Conservation (phyloP, 2,113 vertebrate genomes). For the Centropristis striata region DNA sequence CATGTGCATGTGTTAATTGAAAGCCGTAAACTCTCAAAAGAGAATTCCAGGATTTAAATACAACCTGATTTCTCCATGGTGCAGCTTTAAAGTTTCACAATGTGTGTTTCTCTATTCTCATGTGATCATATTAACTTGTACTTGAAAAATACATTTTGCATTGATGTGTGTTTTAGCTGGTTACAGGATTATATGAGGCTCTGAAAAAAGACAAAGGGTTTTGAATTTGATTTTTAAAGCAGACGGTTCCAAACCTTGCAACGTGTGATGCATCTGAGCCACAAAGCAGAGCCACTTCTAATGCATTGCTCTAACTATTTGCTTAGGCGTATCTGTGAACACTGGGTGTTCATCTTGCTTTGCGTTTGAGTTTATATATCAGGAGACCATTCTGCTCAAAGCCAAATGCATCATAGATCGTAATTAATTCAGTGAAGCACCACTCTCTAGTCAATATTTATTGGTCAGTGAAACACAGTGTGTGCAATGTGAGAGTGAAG, state of each 20-base stretch:
- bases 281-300: slow-evolving; percentile 6
- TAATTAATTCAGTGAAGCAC: slow-evolving; percentile 53
- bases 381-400: slow-evolving; percentile 8
- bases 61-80: neutral
- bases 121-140: neutral
- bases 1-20: slow-evolving; percentile 7
- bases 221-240: neutral
- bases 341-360: slow-evolving; percentile 7
- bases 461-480: slow-evolving; percentile 37
- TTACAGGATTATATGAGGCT: neutral
- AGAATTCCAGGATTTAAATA: neutral
- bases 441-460: slow-evolving; percentile 51
- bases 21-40: neutral
- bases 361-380: slow-evolving; percentile 5
- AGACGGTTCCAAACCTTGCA: slow-evolving; percentile 1
- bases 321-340: neutral
- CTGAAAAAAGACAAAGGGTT: neutral
- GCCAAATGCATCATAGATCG: slow-evolving; percentile 48
- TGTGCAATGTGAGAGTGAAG: slow-evolving; percentile 22
- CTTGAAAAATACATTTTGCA: neutral
- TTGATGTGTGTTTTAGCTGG: neutral
- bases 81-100: neutral
- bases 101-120: neutral
- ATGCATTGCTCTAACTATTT: slow-evolving; percentile 7
- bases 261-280: neutral